phyloP scores from a whole-genome alignment of 1,140 invertebrate species.

The Psix sp. region DNA sequence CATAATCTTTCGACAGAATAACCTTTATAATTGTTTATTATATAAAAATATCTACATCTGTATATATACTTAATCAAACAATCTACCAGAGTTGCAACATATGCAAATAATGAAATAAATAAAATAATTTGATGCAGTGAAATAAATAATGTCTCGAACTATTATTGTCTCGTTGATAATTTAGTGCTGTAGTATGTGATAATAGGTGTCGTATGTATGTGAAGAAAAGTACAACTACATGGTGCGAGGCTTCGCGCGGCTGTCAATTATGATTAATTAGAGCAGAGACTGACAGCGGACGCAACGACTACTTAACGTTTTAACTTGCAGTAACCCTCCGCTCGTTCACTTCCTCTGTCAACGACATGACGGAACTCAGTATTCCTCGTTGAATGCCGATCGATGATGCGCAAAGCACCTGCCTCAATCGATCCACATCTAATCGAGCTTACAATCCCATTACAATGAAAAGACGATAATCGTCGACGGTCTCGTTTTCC shows the following conservation, averaged over 20 bases:
- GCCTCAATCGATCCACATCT: constrained; percentile 50
- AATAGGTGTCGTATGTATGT: constrained; percentile 26
- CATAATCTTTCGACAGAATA: too few species aligned
- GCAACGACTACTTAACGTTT: constrained; percentile 75
- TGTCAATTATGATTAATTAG: constrained; percentile 78
- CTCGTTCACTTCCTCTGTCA: constrained; percentile 67
- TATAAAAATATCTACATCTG: too few species aligned
- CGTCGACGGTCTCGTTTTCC: constrained; percentile 4
- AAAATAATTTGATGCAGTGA: too few species aligned
- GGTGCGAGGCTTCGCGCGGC: constrained; percentile 75
- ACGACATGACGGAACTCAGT: constrained; percentile 45
- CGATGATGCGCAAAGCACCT: constrained; percentile 52
- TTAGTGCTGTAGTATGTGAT: constrained; percentile 10
- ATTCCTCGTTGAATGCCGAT: constrained; percentile 45
- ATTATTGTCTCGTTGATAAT: constrained; percentile 13
- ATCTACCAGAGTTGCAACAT: too few species aligned
- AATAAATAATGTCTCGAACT: too few species aligned
- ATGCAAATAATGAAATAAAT: too few species aligned
- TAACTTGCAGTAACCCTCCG: constrained; percentile 69
- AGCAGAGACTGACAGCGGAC: constrained; percentile 77
- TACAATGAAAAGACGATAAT: constrained; percentile 42
- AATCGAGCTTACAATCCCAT: constrained; percentile 54
- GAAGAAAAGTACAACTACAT: constrained; percentile 62
- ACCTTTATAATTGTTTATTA: too few species aligned
- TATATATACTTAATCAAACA: too few species aligned